These are phyloP conservation scores for Eubasilissa splendida DNA, from an alignment of 2,888 invertebrate species.

Conservation along the genomic window DNA sequence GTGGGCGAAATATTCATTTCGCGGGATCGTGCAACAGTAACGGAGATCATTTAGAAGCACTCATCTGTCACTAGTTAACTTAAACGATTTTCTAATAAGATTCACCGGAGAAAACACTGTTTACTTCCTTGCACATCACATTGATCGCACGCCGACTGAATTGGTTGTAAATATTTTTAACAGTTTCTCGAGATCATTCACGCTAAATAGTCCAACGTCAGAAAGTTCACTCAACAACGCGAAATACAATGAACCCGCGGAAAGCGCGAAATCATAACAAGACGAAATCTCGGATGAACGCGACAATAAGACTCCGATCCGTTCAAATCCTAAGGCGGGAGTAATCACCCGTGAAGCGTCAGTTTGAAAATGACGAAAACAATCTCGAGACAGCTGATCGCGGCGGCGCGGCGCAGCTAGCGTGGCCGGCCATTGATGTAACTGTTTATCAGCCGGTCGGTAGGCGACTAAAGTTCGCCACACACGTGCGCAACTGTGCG, in stretches of 20 bases:
- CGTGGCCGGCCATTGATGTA: not conserved
- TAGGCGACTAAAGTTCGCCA: not conserved
- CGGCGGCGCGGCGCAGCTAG: not conserved
- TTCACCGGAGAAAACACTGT: too few species aligned
- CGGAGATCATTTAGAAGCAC: too few species aligned
- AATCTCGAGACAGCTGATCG: constrained; percentile 32
- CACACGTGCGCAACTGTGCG: too few species aligned
- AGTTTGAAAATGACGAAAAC: constrained; percentile 38
- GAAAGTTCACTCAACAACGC: not conserved
- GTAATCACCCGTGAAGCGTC: constrained; percentile 38
- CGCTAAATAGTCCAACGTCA: too few species aligned
- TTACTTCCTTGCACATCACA: too few species aligned
- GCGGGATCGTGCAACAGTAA: constrained; percentile 12
- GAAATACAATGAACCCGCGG: constrained; percentile 8
- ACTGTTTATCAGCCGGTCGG: not conserved
- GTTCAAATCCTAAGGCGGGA: constrained; percentile 27
- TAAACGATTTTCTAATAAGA: too few species aligned
- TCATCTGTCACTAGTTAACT: too few species aligned
- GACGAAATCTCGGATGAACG: constrained; percentile 3
- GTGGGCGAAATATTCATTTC: constrained; percentile 22
- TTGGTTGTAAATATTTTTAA: too few species aligned
- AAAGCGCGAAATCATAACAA: constrained; percentile 4
- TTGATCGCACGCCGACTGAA: too few species aligned
- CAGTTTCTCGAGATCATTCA: too few species aligned
- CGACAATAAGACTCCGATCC: constrained; percentile 2